Percentiles rank a stretch among this genome's conserved stretches.
phyloP scores from a whole-genome alignment of 35 echinoderm and acorn worm species.

The Lytechinus pictus region DNA sequence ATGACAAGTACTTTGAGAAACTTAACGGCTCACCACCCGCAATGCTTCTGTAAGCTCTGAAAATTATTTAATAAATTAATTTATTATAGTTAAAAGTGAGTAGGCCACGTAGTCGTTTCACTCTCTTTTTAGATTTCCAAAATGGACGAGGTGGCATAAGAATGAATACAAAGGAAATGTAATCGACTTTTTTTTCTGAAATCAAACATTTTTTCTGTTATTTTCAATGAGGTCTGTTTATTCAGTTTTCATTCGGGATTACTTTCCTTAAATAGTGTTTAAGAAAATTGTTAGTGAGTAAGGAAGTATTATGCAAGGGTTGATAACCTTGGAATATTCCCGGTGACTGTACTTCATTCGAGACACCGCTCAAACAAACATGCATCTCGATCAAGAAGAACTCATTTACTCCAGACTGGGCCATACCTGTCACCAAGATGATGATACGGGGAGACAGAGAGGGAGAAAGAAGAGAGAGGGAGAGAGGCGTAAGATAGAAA shows the following conservation, averaged over 20 bases:
- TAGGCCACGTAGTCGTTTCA: too few relatives aligned
- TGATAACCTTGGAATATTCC: conserved; percentile 26
- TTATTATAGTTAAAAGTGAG: too few relatives aligned
- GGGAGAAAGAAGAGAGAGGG: background rate
- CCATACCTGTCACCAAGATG: conserved; percentile 16
- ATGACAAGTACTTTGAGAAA: too few relatives aligned
- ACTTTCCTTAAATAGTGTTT: background rate
- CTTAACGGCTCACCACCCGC: too few relatives aligned
- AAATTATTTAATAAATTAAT: too few relatives aligned
- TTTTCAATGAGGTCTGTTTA: background rate
- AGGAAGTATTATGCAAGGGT: background rate
- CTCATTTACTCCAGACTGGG: conserved; percentile 44
- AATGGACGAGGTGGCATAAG: too few relatives aligned
- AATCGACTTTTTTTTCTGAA: background rate
- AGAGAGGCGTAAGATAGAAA: background rate
- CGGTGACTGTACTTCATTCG: conserved; percentile 34
- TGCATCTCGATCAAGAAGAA: conserved; percentile 51
- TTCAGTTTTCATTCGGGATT: background rate
- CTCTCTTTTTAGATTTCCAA: too few relatives aligned
- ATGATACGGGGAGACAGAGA: conserved; percentile 2
- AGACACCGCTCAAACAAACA: conserved; percentile 27
- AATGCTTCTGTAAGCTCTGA: too few relatives aligned
- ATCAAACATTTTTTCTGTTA: background rate
- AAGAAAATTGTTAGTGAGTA: background rate
- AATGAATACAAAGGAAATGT: background rate